Base-by-base conservation (phyloP, 2,888 invertebrate species). In the Ecliptopera silaceata region DNA sequence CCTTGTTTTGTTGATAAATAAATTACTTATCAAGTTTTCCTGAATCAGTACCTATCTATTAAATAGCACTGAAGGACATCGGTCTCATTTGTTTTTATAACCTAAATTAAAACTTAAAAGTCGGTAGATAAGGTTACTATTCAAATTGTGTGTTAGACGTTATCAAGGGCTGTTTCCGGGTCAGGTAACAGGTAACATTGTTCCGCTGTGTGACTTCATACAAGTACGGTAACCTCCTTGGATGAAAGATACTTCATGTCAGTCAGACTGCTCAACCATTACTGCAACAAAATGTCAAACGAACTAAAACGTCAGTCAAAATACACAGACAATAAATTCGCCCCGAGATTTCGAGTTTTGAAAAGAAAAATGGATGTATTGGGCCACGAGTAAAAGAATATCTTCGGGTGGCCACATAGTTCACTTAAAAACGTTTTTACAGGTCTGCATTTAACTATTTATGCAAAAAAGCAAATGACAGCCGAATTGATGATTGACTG, bases 161-260 rank as follows among this genome's bases (percentile, higher is more conserved):
- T 76, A 77, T 79, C 68, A 70, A 73, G 67, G 70, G 71, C 63
- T 64, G 69, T 75, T 80, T 79, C 72, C 76, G 75, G 78, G 74
- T 79, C 79, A 77, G 74, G 72, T 75, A 74, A 64, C 79, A 77
- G 74, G 72, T 75, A 74, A 64, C 68, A 69, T 64, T 68, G 69
- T 74, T 77, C 74, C 75, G 71, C 66, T 63, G 70, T 66, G 71
- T 77, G 74, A 71, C 70, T 75, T 65, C 61, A 64, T 69, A 63
- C 66, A 69, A 64, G 68, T 70, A 66, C 66, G 60, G 64, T 71
- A 70, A 66, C 69, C 59, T 45, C 20, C 2, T 52, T 57, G 43
- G 48, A 29, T 32, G 44, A 57, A 57, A 52, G 52, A 48, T 47
- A 18, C 4, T 12, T 4, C 2, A 18, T 15, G 18, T 20, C n/a